These are phyloP conservation scores for Tachina grossa DNA, from an alignment of 2,888 invertebrate species.

Conservation along the genomic window DNA sequence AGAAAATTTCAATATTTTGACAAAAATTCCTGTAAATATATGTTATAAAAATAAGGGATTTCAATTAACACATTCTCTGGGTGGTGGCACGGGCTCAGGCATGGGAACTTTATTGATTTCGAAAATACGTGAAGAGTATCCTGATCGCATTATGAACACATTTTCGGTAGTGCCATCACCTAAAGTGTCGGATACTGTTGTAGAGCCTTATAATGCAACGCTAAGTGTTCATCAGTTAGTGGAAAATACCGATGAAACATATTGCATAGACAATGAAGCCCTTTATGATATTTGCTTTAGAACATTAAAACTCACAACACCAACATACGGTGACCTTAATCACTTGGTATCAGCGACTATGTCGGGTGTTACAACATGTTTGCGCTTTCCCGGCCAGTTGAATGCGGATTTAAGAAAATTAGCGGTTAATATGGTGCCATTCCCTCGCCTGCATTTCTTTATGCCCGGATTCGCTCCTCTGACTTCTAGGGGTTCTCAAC, in stretches of 20 bases:
- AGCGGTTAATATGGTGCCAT: conserved; percentile 98
- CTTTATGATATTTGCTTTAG: conserved; percentile 96
- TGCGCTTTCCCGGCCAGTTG: conserved; percentile 95
- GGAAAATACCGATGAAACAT: conserved; percentile 95
- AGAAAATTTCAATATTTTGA: not conserved
- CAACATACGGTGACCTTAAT: conserved; percentile 96
- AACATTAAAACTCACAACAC: conserved; percentile 93
- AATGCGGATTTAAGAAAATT: conserved; percentile 96
- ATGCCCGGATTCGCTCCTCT: conserved; percentile 98
- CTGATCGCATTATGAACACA: conserved; percentile 93
- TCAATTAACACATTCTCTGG: conserved; percentile 91
- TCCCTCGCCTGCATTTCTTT: conserved; percentile 97
- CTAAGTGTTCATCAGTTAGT: conserved; percentile 94
- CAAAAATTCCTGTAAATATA: not conserved
- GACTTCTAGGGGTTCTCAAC: conserved; percentile 94
- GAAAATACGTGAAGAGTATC: conserved; percentile 94
- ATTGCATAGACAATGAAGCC: conserved; percentile 96
- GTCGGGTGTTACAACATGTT: conserved; percentile 94
- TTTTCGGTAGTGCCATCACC: conserved; percentile 93
- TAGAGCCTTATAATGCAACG: conserved; percentile 95
- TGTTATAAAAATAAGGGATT: conserved; percentile 84
- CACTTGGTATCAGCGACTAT: conserved; percentile 94
- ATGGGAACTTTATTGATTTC: conserved; percentile 94
- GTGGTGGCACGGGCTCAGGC: conserved; percentile 94
- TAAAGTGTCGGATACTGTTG: conserved; percentile 86